phyloP scores from a whole-genome alignment of 1,140 invertebrate genomes.

The Drosophila ambigua region DNA sequence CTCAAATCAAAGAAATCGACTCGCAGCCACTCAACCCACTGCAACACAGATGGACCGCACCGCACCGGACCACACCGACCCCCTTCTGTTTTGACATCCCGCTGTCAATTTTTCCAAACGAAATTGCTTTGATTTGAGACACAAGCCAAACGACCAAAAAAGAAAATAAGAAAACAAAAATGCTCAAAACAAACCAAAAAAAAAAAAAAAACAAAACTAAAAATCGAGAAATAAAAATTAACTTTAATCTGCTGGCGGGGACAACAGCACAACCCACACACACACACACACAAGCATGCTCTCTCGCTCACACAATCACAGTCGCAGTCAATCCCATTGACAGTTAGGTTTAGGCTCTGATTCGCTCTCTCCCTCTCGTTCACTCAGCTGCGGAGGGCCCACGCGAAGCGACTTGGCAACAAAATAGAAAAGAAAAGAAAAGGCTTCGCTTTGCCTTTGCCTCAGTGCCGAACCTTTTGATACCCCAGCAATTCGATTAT shows the following conservation, averaged over 20 bases:
- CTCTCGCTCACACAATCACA: neutral
- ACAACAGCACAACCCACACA: constrained; percentile 35
- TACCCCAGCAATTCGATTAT: too few species aligned
- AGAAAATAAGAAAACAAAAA: constrained; percentile 25
- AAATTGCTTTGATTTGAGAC: constrained; percentile 68
- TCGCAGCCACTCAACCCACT: neutral
- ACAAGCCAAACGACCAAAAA: constrained; percentile 62
- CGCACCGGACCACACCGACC: constrained; percentile 10
- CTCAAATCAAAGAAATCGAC: constrained; percentile 41
- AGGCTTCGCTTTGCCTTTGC: too few species aligned
- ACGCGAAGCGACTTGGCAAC: constrained; percentile 3
- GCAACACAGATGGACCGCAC: neutral
- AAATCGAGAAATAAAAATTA: constrained; percentile 37
- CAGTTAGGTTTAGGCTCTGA: constrained; percentile 37
- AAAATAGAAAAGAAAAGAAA: constrained; percentile 1
- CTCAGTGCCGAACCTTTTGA: too few species aligned
- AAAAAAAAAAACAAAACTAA: constrained; percentile 22
- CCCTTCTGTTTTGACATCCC: constrained; percentile 54
- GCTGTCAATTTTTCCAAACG: constrained; percentile 60
- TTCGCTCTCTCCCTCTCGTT: constrained; percentile 35
- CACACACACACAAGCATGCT: constrained; percentile 1
- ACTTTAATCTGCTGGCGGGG: constrained; percentile 44
- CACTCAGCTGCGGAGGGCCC: constrained; percentile 21
- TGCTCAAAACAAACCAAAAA: constrained; percentile 1
- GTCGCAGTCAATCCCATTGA: constrained; percentile 16